These are phyloP conservation scores for Yponomeuta cagnagella DNA, from an alignment of 2,888 invertebrate genomes.

Conservation along the genomic window DNA sequence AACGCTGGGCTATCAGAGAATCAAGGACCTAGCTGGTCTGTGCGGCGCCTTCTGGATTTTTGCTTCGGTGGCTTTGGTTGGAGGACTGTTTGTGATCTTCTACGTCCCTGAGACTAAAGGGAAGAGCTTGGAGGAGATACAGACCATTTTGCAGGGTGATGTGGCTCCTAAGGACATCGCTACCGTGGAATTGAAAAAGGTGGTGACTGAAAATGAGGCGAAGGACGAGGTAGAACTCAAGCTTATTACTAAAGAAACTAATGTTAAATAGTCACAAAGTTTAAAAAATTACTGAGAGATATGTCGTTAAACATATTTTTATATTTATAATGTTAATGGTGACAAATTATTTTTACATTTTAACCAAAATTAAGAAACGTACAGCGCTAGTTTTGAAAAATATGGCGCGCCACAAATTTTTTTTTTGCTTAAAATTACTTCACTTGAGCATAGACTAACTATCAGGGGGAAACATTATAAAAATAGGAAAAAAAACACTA, in stretches of 20 bases:
- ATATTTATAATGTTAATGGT: no score
- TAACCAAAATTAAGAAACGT: no score
- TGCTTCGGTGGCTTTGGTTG: constrained; percentile 52
- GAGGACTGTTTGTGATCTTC: constrained; percentile 62
- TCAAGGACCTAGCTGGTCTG: constrained; percentile 61
- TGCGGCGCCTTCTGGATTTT: constrained; percentile 67
- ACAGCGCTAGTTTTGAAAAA: no score
- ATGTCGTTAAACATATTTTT: no score
- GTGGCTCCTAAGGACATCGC: constrained; percentile 29
- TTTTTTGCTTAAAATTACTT: no score
- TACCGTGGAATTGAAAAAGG: constrained; percentile 23
- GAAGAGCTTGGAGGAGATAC: constrained; percentile 72
- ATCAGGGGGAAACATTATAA: no score
- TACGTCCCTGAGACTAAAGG: constrained; percentile 75
- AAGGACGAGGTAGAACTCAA: background rate
- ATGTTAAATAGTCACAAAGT: background rate
- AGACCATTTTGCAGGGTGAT: constrained; percentile 61
- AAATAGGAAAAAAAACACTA: no score
- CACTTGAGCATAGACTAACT: no score
- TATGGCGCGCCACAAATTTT: no score
- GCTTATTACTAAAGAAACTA: background rate
- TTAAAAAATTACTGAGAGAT: background rate
- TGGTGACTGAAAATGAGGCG: background rate
- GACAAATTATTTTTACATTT: no score
- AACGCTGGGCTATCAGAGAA: constrained; percentile 65